Evolutionary conservation across 1,140 invertebrate genomes (phyloP), one percentile per base, ranked within the genome.

Genomic region (Nymphalis io): DNA sequence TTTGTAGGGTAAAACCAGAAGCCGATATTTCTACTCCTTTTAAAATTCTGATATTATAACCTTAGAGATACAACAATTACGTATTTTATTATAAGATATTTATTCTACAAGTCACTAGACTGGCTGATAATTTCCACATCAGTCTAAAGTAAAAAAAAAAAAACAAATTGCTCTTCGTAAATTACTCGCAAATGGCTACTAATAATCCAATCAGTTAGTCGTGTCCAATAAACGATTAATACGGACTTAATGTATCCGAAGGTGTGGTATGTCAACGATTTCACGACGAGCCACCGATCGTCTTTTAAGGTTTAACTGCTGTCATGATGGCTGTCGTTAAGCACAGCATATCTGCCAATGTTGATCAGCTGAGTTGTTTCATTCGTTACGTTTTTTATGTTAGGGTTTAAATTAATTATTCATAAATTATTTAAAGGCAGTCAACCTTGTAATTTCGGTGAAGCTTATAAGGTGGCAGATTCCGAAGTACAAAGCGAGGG

Each of bases 161-260:
- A 53, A 21, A 21, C 51, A 55, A 21, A 51, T 46, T 46, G 46
- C 20, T 18, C 18, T 51, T 51, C 18, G 46, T 51, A 51, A 51
- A 51, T 51, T 51, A 51, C 16, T 51, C 18, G 46, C 46, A 51
- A 51, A 51, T 51, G 46, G 46, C 16, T 20, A 11, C 46, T 51
- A 51, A 51, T 51, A 20, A 51, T 51, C 46, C 46, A 51, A 51
- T 51, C 46, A 51, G 46, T 20, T 51, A 51, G 27, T 33, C 16
- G 23, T 55, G 51, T 55, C 51, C 51, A 55, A 55, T 55, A 23
- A 55, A 55, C 15, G 23, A 15, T 55, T 55, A 21, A 27, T 20
- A 21, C 10, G 18, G 48, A n/a, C 21, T 16, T 13, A 27, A 16
- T 27, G 10, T 27, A n/a, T 6, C 21, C 15, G 20, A n/a, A 6